Evolutionary conservation across 2,797 vertebrate genomes (phyloP).

Genomic region (Crax fasciolata): DNA sequence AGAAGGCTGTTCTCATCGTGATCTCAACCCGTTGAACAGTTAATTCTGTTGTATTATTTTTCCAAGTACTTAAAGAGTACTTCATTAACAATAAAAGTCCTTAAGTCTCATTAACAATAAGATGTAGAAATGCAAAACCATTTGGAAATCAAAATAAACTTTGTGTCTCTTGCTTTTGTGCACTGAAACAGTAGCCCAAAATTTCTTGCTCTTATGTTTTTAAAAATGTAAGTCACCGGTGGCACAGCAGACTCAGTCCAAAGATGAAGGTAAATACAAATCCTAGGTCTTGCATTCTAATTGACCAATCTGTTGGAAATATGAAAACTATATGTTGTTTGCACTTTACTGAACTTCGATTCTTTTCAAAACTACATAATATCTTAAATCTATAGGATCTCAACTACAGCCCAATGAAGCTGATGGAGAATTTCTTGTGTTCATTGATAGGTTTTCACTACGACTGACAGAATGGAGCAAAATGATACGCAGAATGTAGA

Average conservation of each 20-base stretch:
- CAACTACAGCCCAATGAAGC: neutral
- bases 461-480: neutral
- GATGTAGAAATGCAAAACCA: slow-evolving; percentile 2
- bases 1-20: neutral
- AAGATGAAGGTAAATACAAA: neutral
- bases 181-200: neutral
- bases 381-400: neutral
- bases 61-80: neutral
- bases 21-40: neutral
- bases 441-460: neutral
- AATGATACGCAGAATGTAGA: neutral
- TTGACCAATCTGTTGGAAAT: neutral
- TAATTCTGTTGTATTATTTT: neutral
- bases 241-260: neutral
- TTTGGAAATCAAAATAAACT: slow-evolving; percentile 3
- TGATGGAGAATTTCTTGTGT: neutral
- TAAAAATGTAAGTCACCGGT: neutral
- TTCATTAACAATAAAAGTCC: neutral
- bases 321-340: neutral
- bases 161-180: neutral
- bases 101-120: too few relatives aligned
- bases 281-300: neutral
- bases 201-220: neutral
- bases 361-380: neutral
- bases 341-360: neutral